Percentiles rank a stretch among this genome's conserved stretches.
These are phyloP conservation scores for Eunapius fragilis DNA, from an alignment of 37 sponge, comb jelly and placozoan genomes.

Conservation along the genomic window DNA sequence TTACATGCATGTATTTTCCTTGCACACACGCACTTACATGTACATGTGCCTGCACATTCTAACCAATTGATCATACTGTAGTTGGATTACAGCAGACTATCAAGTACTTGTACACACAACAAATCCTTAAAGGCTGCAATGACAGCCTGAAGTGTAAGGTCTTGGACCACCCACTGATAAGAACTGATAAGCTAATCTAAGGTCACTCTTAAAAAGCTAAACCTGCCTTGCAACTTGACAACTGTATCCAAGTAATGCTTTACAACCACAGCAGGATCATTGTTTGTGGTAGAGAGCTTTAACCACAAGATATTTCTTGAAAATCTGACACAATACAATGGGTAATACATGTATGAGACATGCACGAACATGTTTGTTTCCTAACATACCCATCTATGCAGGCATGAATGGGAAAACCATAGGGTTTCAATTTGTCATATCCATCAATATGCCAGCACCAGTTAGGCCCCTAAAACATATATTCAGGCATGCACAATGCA, in stretches of 20 bases:
- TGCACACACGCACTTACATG: too few relatives aligned
- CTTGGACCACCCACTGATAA: too few relatives aligned
- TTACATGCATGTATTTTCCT: too few relatives aligned
- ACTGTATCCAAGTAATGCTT: constrained; percentile 40
- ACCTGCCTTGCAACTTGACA: constrained; percentile 11
- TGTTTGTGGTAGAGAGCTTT: constrained; percentile 30
- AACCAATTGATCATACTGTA: too few relatives aligned
- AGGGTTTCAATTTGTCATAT: constrained; percentile 23
- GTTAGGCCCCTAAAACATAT: constrained; percentile 23
- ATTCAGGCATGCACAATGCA: not conserved
- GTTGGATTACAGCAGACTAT: too few relatives aligned
- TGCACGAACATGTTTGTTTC: not conserved
- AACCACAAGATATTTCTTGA: constrained; percentile 54
- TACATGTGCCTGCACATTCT: too few relatives aligned
- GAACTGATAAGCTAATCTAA: too few relatives aligned
- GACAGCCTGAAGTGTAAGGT: too few relatives aligned
- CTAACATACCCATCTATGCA: constrained; percentile 44
- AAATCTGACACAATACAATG: constrained; percentile 19
- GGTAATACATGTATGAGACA: not conserved
- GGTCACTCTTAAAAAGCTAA: too few relatives aligned
- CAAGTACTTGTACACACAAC: not conserved
- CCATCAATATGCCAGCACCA: constrained; percentile 30
- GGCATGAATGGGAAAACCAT: constrained; percentile 25
- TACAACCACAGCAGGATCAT: constrained; percentile 28
- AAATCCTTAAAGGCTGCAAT: not conserved